A percentile compares a stretch with the other conserved stretches of the same genome.
These are phyloP conservation scores for Limnephilus rhombicus DNA, from an alignment of 2,888 invertebrate genomes.

Conservation along the genomic window DNA sequence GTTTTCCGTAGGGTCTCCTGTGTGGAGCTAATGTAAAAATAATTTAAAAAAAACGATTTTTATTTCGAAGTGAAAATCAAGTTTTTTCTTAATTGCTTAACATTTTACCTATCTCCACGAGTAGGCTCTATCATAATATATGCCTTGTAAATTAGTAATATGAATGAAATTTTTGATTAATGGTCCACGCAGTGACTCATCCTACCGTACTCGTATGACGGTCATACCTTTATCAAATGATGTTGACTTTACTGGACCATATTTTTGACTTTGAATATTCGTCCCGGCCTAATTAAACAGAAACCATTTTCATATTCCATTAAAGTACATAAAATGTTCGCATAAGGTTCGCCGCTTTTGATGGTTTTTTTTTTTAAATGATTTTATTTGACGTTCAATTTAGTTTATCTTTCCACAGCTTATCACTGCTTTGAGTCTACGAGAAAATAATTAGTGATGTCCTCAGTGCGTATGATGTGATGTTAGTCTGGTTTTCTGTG, in stretches of 20 bases:
- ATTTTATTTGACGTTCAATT: not conserved
- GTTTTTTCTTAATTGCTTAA: too few relatives aligned
- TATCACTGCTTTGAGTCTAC: not conserved
- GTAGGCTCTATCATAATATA: too few relatives aligned
- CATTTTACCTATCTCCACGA: too few relatives aligned
- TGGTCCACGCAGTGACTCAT: not conserved
- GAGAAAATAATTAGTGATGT: not conserved
- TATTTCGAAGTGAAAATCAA: not conserved
- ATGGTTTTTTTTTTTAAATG: not conserved
- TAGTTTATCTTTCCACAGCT: not conserved
- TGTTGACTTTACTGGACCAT: not conserved
- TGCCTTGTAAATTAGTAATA: not conserved
- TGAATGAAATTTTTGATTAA: not conserved
- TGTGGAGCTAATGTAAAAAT: too few relatives aligned
- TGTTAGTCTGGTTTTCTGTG: not conserved
- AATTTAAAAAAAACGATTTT: not conserved
- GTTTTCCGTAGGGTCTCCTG: too few relatives aligned
- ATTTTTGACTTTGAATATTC: constrained; percentile 1
- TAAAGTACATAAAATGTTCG: not conserved
- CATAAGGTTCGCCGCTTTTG: not conserved
- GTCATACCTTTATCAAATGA: not conserved
- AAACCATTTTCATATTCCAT: not conserved
- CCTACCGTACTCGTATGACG: not conserved
- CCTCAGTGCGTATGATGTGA: not conserved
- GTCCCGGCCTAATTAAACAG: not conserved